Base-by-base conservation (phyloP, 2,797 vertebrate species). In the Eremophila alpestris region DNA sequence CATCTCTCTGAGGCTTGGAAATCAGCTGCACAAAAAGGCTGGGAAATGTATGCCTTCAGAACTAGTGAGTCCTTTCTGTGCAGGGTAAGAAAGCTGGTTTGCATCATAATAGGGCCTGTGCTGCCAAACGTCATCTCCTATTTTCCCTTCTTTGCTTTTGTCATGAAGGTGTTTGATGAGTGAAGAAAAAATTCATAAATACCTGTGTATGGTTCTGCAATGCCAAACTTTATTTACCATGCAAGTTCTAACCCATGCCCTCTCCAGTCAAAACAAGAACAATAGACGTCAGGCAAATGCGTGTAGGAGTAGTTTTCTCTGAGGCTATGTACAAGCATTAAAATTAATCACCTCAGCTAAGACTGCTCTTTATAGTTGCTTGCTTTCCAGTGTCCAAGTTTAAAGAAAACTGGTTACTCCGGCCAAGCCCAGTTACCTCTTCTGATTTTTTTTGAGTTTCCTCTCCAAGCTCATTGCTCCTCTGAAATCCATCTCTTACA, bases 231-330 rank as follows among this genome's bases (percentile, higher is more conserved):
- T 89, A 83, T 94, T 93, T 94, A 94, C 70, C 0, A 3, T 87
- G 70, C 88, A 92, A 84, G 90, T 94, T 87, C 79, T 85, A 95
- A 94, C 83, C 69, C 46, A 15, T 83, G 87, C 91, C 59, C 67
- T 97, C 73, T 88, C 65, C 82, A 93, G 87, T 92, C 94, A 79
- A 96, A 97, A 95, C 87, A 96, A 90, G 95, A 93, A 78, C 26
- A 90, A 51, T 11, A 91, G 85, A 89, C 45, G 27, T 95, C 87
- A 93, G 82, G 56, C 65, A 65, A 96, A 86, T 22, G 78, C 2
- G 0, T 86, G 79, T 81, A 81, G 76, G 81, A 91, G 58, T 80
- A 63, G 58, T 95, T 95, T 96, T 69, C 95, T 95, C 94, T 76
- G 58, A 81, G 95, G 95, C 94, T 92, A 56, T 74, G 73, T 59